A percentile compares a stretch with the other conserved stretches of the same genome.
These are phyloP conservation scores for Babylonia areolata DNA, from an alignment of 1,140 invertebrate genomes.

Conservation along the genomic window DNA sequence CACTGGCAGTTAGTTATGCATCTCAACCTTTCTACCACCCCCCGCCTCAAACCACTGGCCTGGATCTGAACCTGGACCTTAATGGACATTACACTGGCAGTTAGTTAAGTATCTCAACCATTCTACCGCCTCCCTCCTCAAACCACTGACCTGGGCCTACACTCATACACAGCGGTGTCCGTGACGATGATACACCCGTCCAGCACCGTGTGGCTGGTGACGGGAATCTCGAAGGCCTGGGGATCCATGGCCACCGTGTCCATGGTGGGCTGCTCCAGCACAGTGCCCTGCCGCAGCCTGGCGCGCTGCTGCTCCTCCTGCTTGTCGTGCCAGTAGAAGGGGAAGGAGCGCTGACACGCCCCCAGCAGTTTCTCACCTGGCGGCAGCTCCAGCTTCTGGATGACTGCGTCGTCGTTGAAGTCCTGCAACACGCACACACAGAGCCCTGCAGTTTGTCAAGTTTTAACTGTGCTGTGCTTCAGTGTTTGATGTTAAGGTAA, in stretches of 20 bases:
- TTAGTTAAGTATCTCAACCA: too few species aligned
- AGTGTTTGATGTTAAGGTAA: too few species aligned
- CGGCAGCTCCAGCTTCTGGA: constrained; percentile 74
- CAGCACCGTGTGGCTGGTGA: constrained; percentile 66
- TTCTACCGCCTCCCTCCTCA: too few species aligned
- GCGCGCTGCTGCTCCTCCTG: constrained; percentile 55
- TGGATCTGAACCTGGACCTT: too few species aligned
- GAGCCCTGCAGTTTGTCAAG: too few species aligned
- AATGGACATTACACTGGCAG: too few species aligned
- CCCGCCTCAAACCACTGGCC: too few species aligned
- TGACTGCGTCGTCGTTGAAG: constrained; percentile 56
- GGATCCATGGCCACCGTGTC: constrained; percentile 26
- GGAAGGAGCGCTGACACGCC: constrained; percentile 67
- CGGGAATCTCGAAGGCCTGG: constrained; percentile 49
- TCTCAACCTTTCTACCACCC: too few species aligned
- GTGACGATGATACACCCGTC: constrained; percentile 84
- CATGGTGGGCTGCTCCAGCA: constrained; percentile 23
- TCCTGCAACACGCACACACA: neutral
- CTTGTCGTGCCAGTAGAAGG: constrained; percentile 73
- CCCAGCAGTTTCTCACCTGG: constrained; percentile 67
- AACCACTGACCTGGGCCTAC: constrained; percentile 80
- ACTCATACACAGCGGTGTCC: constrained; percentile 82
- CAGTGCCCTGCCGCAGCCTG: constrained; percentile 30
- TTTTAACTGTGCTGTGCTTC: too few species aligned
- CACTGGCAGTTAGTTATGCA: too few species aligned